Percentiles rank a stretch among this genome's conserved stretches.
phyloP scores from a whole-genome alignment of 2,888 invertebrate species.

The Itoplectis maculator region DNA sequence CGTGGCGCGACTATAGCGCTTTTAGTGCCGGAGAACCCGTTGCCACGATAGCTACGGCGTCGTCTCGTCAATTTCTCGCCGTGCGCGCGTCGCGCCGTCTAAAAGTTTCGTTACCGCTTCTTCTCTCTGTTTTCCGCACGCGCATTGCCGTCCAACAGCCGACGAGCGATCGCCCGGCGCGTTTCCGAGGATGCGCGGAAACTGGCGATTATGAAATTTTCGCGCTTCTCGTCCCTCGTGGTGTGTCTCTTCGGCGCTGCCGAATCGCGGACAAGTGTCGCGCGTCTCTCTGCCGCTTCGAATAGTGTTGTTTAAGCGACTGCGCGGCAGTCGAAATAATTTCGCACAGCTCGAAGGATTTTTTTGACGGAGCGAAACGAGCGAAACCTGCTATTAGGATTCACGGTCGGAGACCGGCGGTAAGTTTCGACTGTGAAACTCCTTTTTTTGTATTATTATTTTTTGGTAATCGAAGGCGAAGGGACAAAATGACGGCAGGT shows the following conservation, averaged over 20 bases:
- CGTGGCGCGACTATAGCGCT: conserved; percentile 62
- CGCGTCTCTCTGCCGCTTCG: conserved; percentile 2
- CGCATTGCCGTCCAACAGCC: neutral
- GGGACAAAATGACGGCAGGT: too few relatives aligned
- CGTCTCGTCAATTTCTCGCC: conserved; percentile 36
- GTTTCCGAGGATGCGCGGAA: conserved; percentile 58
- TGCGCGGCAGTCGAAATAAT: too few relatives aligned
- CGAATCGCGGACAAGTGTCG: conserved; percentile 47
- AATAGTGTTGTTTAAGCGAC: conserved; percentile 2
- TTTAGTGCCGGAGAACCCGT: conserved; percentile 77
- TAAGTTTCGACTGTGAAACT: conserved; percentile 24
- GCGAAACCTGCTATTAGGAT: conserved; percentile 19
- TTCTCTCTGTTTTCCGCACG: conserved; percentile 12
- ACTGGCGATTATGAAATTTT: conserved; percentile 56
- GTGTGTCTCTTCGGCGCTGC: conserved; percentile 46
- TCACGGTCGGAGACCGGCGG: conserved; percentile 42
- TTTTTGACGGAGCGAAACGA: neutral
- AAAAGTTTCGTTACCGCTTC: conserved; percentile 10
- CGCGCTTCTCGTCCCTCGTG: conserved; percentile 56
- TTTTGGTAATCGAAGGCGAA: too few relatives aligned
- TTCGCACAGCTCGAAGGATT: too few relatives aligned
- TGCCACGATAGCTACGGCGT: conserved; percentile 76
- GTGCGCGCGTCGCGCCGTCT: conserved; percentile 11
- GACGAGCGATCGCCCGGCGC: neutral
- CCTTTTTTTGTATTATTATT: neutral